Base-by-base conservation (phyloP, 1,140 invertebrate species). In the Araneus ventricosus region DNA sequence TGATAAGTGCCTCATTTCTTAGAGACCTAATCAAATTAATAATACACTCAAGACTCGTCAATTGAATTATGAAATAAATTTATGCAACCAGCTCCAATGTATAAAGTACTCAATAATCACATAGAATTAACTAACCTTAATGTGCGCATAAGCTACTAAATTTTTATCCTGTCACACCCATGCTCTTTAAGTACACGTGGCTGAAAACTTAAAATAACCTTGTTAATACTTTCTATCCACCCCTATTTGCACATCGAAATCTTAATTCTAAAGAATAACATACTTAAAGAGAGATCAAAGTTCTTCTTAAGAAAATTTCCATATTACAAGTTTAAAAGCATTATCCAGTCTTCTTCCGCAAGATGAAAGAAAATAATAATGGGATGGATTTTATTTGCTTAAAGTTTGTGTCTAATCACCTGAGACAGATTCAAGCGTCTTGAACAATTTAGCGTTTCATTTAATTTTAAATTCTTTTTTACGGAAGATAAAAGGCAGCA, bases 391-490 rank as follows among this genome's bases (percentile, higher is more conserved):
- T 34, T 75, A 37, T 75, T 75, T 37, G 30, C 10, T 75, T 75
- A 75, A 10, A 37, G 6, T 22, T 75, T 75, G 70, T 75, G 17
- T 75, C 70, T 75, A 75, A 75, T 75, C 70, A 34, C 30, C 8
- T 20, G 30, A 20, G 70, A 75, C 70, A 75, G 70, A 75, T 75
- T 75, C 27, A 75, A 75, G 20, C 70, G 30, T 37, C 5, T 34
- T 34, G 30, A 20, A 17, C 20, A 75, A 27, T 37, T 75, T 34
- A 20, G 10, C 70, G 14, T 75, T 75, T 75, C 30, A 75, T 75
- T 75, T 75, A 75, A 75, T 75, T 75, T 75, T 75, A 75, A 75
- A 75, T 75, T 14, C 70, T 17, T 75, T 75, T 75, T 75, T 17
- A 75, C 70, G 34, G 34, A 27, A 75, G 70, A 75, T 75, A 37